Evolutionary conservation across 2,113 vertebrate genomes (phyloP), one percentile per base, ranked within the genome.

Genomic region (Sander vitreus): DNA sequence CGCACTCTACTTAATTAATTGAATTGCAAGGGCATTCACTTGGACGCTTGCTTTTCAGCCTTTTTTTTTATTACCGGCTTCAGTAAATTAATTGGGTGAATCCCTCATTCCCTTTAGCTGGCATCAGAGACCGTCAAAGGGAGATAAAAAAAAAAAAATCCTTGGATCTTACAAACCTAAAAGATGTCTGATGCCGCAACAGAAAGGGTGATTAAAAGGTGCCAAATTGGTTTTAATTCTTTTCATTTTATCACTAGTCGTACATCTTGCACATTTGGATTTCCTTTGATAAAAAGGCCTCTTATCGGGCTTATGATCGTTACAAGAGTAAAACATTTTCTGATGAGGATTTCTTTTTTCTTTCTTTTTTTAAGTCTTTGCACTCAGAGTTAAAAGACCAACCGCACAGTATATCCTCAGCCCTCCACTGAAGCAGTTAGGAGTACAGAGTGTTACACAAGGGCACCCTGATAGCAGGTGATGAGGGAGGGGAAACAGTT

Each of bases 1-100:
- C 45, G 65, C 90, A 91, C 88, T 93, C 81, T 82, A 80, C 82
- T 88, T 91, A 89, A 90, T 92, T 88, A 92, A 93, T 88, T 84
- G 81, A 91, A 90, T 80, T 85, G 85, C 72, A 43, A 72, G 73
- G 82, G 80, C 59, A 27, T 90, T 76, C 73, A 82, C 74, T 88
- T 74, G 78, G 76, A 81, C 68, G 57, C 83, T 80, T 70, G 75
- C 80, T 67, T 67, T 68, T 51, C 25, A 51, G 65, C 25, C 27
- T 68, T 21, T 43, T 43, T 30, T 36, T 66, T 51, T 53, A 93
- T 91, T 91, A 79, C 78, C 50, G 70, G 82, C 84, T 81, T 89
- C 80, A 79, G 64, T 76, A 87, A 89, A 92, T 94, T 90, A 93
- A 93, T 88, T 91, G 89, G 85, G 85, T 83, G 90, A 93, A 91